phyloP scores from a whole-genome alignment of 2,113 vertebrate genomes.

The Cryptomyrus ogoouensis region DNA sequence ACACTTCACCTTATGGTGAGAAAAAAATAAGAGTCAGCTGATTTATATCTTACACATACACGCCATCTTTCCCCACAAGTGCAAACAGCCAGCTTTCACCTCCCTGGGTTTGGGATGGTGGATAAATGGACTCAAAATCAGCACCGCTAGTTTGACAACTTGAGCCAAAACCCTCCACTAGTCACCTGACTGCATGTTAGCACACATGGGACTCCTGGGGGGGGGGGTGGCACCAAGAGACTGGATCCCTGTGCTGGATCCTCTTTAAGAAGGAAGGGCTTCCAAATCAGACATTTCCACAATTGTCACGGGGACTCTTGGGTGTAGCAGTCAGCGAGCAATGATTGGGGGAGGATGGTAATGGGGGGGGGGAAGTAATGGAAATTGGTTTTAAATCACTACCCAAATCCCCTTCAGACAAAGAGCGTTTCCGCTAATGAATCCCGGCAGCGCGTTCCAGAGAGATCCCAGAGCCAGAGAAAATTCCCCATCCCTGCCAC shows the following conservation, averaged over 20 bases:
- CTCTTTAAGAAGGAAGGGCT: background rate
- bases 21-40: background rate
- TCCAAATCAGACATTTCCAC: constrained; percentile 17
- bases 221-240: background rate
- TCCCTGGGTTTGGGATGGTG: background rate
- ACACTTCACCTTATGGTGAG: background rate
- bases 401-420: constrained; percentile 59
- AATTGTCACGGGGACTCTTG: constrained; percentile 18
- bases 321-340: constrained; percentile 50
- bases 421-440: constrained; percentile 63
- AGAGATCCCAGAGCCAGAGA: constrained; percentile 51
- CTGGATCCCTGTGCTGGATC: background rate
- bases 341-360: constrained; percentile 50
- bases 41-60: background rate
- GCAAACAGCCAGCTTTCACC: background rate
- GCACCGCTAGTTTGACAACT: background rate
- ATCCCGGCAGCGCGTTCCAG: constrained; percentile 65
- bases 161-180: background rate
- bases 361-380: constrained; percentile 62
- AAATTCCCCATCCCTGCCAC: constrained; percentile 49
- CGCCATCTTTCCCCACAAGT: background rate
- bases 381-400: constrained; percentile 69
- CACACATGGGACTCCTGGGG: background rate
- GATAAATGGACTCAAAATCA: background rate
- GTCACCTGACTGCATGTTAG: background rate